These are phyloP conservation scores for Ptychodera flava DNA, from an alignment of 35 echinoderm and acorn worm genomes.

Conservation along the genomic window DNA sequence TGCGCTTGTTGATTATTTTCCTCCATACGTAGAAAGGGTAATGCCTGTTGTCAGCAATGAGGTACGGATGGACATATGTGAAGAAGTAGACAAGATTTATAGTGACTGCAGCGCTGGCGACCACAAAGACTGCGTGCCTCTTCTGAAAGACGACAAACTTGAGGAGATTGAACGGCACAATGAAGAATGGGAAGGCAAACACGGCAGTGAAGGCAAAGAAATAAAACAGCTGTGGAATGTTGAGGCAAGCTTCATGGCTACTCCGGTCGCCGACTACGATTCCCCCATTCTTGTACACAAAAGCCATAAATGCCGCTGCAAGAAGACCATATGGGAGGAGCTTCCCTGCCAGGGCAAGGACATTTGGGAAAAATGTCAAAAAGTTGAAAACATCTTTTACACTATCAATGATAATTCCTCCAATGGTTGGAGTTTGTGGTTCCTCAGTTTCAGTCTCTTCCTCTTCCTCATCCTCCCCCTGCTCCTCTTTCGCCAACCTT, in stretches of 20 bases:
- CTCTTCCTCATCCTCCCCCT: neutral
- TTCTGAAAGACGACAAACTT: conserved; percentile 18
- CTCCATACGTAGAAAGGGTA: conserved; percentile 87
- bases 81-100: conserved; percentile 33
- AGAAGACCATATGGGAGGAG: conserved; percentile 73
- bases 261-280: conserved; percentile 81
- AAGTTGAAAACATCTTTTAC: conserved; percentile 38
- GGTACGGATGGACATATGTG: conserved; percentile 77
- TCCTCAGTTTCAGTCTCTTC: too few relatives aligned
- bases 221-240: conserved; percentile 91
- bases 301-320: conserved; percentile 42
- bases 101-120: neutral
- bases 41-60: conserved; percentile 91
- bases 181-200: conserved; percentile 50
- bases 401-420: conserved; percentile 17
- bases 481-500: conserved; percentile 33
- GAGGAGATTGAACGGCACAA: conserved; percentile 35
- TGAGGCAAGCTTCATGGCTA: conserved; percentile 63
- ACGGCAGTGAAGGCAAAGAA: conserved; percentile 58
- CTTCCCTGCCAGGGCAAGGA: conserved; percentile 22
- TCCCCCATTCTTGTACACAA: conserved; percentile 75
- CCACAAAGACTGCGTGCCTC: conserved; percentile 11
- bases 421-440: conserved; percentile 18
- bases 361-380: conserved; percentile 40
- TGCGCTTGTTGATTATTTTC: conserved; percentile 55